Percentiles rank a stretch among this genome's conserved stretches.
Evolutionary conservation across 2,888 invertebrate species (phyloP).

Genomic region (Terebella lapidaria): DNA sequence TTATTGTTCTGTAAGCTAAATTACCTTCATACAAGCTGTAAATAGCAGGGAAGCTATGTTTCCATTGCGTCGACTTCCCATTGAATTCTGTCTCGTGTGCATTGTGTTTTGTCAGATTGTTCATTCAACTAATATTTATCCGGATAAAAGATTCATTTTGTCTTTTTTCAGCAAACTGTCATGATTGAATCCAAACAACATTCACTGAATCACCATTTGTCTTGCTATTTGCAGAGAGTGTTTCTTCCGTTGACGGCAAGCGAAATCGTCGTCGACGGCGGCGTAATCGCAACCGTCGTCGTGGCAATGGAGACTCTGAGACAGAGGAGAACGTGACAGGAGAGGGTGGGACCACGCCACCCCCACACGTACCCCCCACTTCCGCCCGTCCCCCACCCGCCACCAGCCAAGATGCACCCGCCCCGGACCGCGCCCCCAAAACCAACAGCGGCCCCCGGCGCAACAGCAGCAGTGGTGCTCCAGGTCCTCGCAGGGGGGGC

Average conservation of each 20-base stretch:
- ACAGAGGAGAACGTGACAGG: no score
- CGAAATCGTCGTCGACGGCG: slow-evolving; percentile 9
- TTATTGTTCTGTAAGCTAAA: no score
- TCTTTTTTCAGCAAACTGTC: no score
- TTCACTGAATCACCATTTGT: no score
- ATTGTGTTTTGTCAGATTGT: no score
- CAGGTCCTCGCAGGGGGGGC: background rate
- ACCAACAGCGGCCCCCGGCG: background rate
- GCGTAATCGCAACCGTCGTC: background rate
- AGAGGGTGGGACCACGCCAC: background rate
- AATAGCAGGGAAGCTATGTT: no score
- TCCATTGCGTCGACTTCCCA: no score
- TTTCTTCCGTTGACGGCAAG: slow-evolving; percentile 18
- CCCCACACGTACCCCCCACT: background rate
- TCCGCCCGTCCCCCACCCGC: background rate
- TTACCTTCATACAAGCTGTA: no score
- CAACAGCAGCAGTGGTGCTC: background rate
- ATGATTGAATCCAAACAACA: no score
- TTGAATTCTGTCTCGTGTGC: no score
- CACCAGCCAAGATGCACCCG: background rate
- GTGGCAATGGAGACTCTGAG: background rate
- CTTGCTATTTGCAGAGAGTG: slow-evolving; percentile 22
- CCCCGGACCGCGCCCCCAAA: background rate
- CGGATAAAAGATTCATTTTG: no score
- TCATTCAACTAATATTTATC: no score